Evolutionary conservation across 2,113 vertebrate genomes (phyloP), one percentile per base, ranked within the genome.

Genomic region (Emydura subglobosa): DNA sequence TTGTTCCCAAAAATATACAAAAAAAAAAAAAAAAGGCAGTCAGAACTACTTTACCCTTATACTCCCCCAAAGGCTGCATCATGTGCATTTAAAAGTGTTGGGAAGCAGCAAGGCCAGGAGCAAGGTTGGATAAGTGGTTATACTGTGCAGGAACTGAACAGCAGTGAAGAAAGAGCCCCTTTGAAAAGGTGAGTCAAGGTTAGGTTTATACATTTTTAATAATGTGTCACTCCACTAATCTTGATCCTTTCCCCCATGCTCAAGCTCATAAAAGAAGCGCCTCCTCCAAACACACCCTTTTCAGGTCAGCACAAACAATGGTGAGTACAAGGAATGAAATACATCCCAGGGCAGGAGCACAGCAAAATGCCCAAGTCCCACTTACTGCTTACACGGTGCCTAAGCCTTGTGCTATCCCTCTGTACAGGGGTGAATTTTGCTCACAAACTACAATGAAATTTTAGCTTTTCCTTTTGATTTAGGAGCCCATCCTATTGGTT

Each of bases 81-180:
- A 54, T 1, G 13, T 5, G 14, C 0, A 54, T 87, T 44, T 57
- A 55, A 61, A 72, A 83, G 29, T 82, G 83, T n/a, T 74, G 47
- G 51, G 81, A 88, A 82, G 81, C 82, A 85, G 86, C 49, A 27
- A 76, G 65, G 79, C 82, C 74, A 29, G 85, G 19, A 82, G 90
- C 74, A 83, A 96, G 88, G 78, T 51, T 49, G 87, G n/a, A 82
- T 11, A 47, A 55, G 82, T 12, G 24, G 79, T 68, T 2, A 11
- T 12, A 49, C 1, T 0, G 13, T 1, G 0, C 10, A 0, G 3
- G 22, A 83, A 10, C 17, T 34, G 49, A 81, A 65, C 21, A 49
- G 76, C 31, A 53, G 72, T 2, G 0, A 91, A 16, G 47, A 14
- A 10, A 85, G 31, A 57, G 81, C 49, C 5, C 5, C 16, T 4